Percentiles rank a stretch among this genome's conserved stretches.
Conservation (phyloP, 2,888 invertebrate genomes). For the Amitus sp. region DNA sequence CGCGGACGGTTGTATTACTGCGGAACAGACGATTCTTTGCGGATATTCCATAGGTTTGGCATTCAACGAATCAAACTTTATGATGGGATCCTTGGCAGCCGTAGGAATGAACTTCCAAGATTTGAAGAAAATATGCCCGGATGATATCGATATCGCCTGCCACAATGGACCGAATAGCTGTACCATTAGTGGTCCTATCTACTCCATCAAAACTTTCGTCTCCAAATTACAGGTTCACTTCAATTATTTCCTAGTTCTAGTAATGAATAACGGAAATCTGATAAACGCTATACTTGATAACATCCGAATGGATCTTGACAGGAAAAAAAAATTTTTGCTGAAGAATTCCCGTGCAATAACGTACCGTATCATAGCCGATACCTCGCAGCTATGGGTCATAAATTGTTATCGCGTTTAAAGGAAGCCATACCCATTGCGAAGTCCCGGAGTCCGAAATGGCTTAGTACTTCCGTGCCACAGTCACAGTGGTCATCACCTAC, state of each 20-base stretch:
- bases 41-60: slow-evolving; percentile 56
- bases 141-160: slow-evolving; percentile 85
- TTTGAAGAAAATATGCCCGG: slow-evolving; percentile 75
- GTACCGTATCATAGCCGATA: slow-evolving; percentile 91
- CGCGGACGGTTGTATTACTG: slow-evolving; percentile 89
- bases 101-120: slow-evolving; percentile 75
- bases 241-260: too few species aligned
- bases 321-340: slow-evolving; percentile 80
- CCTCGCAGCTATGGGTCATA: slow-evolving; percentile 78
- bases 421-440: slow-evolving; percentile 75
- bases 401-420: slow-evolving; percentile 72
- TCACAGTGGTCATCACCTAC: slow-evolving; percentile 75
- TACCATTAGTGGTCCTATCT: slow-evolving; percentile 89
- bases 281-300: too few species aligned
- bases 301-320: slow-evolving; percentile 44
- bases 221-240: slow-evolving; percentile 67
- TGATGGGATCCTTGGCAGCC: slow-evolving; percentile 89
- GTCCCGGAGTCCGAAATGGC: slow-evolving; percentile 79
- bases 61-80: slow-evolving; percentile 57
- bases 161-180: slow-evolving; percentile 88
- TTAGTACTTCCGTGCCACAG: slow-evolving; percentile 84
- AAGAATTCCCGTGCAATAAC: slow-evolving; percentile 85
- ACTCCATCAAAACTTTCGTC: slow-evolving; percentile 75
- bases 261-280: too few species aligned
- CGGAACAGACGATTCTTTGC: slow-evolving; percentile 56